Percentiles rank a stretch among this genome's conserved stretches.
These are phyloP conservation scores for Copidosoma floridanum DNA, from an alignment of 1,140 invertebrate species.

Conservation along the genomic window DNA sequence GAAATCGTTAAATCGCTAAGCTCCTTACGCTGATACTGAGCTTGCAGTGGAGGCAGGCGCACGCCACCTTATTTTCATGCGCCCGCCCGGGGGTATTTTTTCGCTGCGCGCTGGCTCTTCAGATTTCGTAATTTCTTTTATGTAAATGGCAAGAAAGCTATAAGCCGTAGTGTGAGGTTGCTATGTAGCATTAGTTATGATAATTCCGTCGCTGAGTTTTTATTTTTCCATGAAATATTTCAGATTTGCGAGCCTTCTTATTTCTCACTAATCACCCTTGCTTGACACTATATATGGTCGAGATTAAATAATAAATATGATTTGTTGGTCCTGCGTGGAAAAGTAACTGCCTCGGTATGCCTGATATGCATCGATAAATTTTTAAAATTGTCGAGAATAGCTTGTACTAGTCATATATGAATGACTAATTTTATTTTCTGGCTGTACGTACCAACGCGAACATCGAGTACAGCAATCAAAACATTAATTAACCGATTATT, in stretches of 20 bases:
- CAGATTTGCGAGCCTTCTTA: no score
- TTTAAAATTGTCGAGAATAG: no score
- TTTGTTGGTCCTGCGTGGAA: no score
- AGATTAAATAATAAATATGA: no score
- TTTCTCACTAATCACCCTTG: not conserved
- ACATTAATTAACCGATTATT: not conserved
- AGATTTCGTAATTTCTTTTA: constrained; percentile 21
- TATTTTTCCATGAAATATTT: not conserved
- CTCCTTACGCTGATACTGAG: constrained; percentile 34
- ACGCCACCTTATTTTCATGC: constrained; percentile 34
- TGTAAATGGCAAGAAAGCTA: constrained; percentile 8
- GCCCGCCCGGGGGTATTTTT: constrained; percentile 8
- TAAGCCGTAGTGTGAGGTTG: not conserved
- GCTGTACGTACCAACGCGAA: not conserved
- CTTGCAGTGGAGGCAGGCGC: constrained; percentile 10
- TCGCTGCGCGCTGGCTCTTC: not conserved
- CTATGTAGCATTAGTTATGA: not conserved
- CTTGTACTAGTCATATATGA: no score
- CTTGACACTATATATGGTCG: no score
- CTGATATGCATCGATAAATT: no score
- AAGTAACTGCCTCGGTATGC: no score
- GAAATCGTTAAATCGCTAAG: constrained; percentile 45
- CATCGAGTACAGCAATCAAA: not conserved
- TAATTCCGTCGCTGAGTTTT: not conserved
- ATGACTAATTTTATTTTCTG: no score